Evolutionary conservation across 2,888 invertebrate species (phyloP), one percentile per base, ranked within the genome.

Genomic region (Trypoxylon attenuatum): DNA sequence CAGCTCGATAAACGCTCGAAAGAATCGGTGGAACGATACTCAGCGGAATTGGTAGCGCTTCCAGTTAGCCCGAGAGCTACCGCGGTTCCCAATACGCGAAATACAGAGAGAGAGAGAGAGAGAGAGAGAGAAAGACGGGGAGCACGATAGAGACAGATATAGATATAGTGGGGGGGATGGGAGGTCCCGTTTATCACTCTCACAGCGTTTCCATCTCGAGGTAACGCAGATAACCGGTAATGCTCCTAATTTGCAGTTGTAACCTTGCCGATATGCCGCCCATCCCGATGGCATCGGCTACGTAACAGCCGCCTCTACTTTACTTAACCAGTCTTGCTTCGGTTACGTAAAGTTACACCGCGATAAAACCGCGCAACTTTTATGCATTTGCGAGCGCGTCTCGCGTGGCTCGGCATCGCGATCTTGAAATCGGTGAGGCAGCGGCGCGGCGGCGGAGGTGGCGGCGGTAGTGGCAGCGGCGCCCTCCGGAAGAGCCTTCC

Each of bases 261-360:
- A 61, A 61, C 61, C 66, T 66, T 61, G 60, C 52, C 49, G 61
- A 57, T 60, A 33, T 33, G 33, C 52, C 55, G 43, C 22, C 38
- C 38, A 55, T 55, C 47, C 19, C 54, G 43, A 19, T n/a, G 5
- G 3, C 55, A 50, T 43, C 51, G n/a, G 33, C 33, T 33, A 33
- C 33, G 33, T 33, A 33, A 33, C 33, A 10, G 13, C 33, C 13
- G 33, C 33, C n/a, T 33, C 33, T 33, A 33, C 33, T 13, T 33
- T 33, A 33, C 33, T 33, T 33, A 33, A 33, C 33, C 33, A 33
- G 33, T 6, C 33, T 33, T 13, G n/a, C 5, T n/a, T 19, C 22
- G 43, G 42, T 65, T 65, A 65, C 52, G 52, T 60, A 65, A 65
- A 65, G 23, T 47, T 41, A 38, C 54, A 43, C 38, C 3, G 13